Percentiles rank a stretch among this genome's conserved stretches.
These are phyloP conservation scores for Bombyx huttoni DNA, from an alignment of 2,888 invertebrate genomes.

Conservation along the genomic window DNA sequence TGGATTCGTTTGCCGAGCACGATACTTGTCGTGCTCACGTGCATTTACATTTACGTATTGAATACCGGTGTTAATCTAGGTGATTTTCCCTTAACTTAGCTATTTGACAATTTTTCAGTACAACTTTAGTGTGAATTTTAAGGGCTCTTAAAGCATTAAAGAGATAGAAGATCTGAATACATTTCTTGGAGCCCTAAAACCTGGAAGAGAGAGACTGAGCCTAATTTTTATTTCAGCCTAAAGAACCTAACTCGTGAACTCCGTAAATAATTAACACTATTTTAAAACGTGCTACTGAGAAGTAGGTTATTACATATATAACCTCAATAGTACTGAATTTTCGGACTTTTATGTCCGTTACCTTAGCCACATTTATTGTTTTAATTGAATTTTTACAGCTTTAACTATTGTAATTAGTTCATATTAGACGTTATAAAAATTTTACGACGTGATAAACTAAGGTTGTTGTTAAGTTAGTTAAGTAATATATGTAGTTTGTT, in stretches of 20 bases:
- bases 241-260: too few species aligned
- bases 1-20: slow-evolving; percentile 20
- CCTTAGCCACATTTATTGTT: not conserved
- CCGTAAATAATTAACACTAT: too few species aligned
- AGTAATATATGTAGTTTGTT: not conserved
- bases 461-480: not conserved
- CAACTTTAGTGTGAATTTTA: too few species aligned
- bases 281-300: too few species aligned
- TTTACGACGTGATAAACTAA: not conserved
- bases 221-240: too few species aligned
- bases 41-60: slow-evolving; percentile 5
- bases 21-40: slow-evolving; percentile 20
- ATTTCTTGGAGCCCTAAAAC: too few species aligned
- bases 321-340: too few species aligned
- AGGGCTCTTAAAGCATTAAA: too few species aligned
- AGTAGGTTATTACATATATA: too few species aligned
- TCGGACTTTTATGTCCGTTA: too few species aligned
- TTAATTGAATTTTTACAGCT: not conserved
- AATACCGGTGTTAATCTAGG: not conserved
- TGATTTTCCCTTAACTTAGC: not conserved
- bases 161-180: too few species aligned
- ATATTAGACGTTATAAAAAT: slow-evolving; percentile 6
- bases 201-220: too few species aligned
- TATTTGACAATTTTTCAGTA: not conserved
- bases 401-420: not conserved